Evolutionary conservation across 2,888 invertebrate species (phyloP).

Genomic region (Agrenia bidenticulata): DNA sequence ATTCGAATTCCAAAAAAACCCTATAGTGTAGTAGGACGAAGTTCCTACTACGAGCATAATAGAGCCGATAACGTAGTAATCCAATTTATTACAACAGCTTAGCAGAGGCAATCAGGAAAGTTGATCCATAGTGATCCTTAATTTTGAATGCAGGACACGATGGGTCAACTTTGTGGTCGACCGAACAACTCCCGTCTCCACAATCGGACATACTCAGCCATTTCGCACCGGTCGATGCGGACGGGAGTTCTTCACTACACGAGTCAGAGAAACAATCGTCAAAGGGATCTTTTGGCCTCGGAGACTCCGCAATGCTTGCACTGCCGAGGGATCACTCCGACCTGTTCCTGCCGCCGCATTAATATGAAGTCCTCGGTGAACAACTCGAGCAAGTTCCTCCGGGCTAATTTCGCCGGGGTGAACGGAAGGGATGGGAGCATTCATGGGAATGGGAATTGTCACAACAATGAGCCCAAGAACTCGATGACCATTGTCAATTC

Average conservation of each 20-base stretch:
- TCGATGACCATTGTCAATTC: too few species aligned
- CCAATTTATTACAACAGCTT: too few species aligned
- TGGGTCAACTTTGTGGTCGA: conserved; percentile 41
- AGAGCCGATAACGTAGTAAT: too few species aligned
- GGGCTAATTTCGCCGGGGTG: not conserved
- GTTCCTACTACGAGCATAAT: too few species aligned
- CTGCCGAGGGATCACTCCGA: conserved; percentile 40
- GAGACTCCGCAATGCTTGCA: conserved; percentile 35
- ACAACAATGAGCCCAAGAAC: too few species aligned
- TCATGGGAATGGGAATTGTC: too few species aligned
- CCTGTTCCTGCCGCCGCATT: conserved; percentile 41
- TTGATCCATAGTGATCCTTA: not conserved
- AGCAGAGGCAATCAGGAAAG: not conserved
- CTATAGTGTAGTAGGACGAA: too few species aligned
- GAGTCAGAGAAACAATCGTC: not conserved
- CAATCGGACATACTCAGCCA: conserved; percentile 44
- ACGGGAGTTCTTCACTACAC: not conserved
- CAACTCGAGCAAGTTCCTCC: conserved; percentile 4
- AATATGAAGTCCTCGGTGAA: conserved; percentile 22
- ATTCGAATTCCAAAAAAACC: too few species aligned
- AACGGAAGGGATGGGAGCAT: not conserved
- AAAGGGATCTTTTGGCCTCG: not conserved
- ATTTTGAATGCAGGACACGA: conserved; percentile 39
- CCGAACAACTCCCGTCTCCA: conserved; percentile 36
- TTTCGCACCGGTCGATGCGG: conserved; percentile 42